phyloP scores from a whole-genome alignment of 37 sponge, comb jelly and placozoan species.

The Geodia barretti region DNA sequence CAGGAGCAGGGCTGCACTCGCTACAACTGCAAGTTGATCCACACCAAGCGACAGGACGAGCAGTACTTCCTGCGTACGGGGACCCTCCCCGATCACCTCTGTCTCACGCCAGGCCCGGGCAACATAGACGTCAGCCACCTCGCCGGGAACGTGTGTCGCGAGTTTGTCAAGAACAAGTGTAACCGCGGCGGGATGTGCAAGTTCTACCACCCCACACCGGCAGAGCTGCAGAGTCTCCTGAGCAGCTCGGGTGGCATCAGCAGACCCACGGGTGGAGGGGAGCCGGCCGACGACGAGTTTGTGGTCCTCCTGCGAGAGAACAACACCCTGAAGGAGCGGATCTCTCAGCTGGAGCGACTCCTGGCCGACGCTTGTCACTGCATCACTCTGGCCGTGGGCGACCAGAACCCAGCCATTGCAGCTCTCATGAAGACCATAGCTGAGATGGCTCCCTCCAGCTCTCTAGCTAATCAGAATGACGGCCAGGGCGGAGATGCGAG shows the following conservation, averaged over 20 bases:
- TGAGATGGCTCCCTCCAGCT: constrained; percentile 54
- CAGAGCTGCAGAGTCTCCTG: constrained; percentile 32
- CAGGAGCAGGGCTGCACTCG: constrained; percentile 54
- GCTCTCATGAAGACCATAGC: constrained; percentile 57
- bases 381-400: constrained; percentile 69
- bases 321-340: constrained; percentile 34
- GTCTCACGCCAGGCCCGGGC: neutral
- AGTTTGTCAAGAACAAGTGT: constrained; percentile 57
- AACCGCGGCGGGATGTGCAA: constrained; percentile 29
- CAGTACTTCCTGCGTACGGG: constrained; percentile 57
- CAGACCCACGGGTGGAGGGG: neutral
- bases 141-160: constrained; percentile 58
- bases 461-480: constrained; percentile 43
- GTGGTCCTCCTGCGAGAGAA: constrained; percentile 31
- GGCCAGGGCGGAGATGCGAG: constrained; percentile 3
- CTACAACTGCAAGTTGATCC: constrained; percentile 51
- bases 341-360: constrained; percentile 55
- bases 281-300: neutral
- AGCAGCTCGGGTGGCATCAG: neutral
- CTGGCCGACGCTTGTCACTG: constrained; percentile 72
- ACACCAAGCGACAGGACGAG: constrained; percentile 48
- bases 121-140: constrained; percentile 11
- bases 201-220: constrained; percentile 58
- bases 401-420: constrained; percentile 58
- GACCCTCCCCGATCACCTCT: constrained; percentile 40